These are phyloP conservation scores for Montipora cactus DNA, from an alignment of 64 coral and sea anemone species.

Conservation along the genomic window DNA sequence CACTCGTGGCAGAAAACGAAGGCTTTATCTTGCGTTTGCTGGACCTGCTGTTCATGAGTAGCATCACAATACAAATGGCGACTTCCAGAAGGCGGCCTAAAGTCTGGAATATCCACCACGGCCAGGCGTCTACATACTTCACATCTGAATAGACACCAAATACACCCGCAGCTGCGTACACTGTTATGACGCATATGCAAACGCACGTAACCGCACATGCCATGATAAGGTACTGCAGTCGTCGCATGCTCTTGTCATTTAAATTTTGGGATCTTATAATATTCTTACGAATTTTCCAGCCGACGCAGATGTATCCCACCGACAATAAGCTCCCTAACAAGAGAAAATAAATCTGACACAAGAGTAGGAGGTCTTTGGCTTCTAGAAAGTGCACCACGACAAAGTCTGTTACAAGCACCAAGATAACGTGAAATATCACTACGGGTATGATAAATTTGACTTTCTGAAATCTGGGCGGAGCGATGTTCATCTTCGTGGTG, in stretches of 20 bases:
- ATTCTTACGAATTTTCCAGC: constrained; percentile 77
- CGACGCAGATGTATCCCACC: constrained; percentile 74
- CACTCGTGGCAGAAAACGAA: constrained; percentile 6
- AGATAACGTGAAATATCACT: constrained; percentile 64
- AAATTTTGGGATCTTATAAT: constrained; percentile 37
- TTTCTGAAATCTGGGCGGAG: constrained; percentile 87
- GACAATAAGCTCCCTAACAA: constrained; percentile 61
- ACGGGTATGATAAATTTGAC: constrained; percentile 75
- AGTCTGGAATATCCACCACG: constrained; percentile 91
- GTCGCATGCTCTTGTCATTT: constrained; percentile 77
- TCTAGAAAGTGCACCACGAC: constrained; percentile 65
- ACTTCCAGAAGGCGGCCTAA: constrained; percentile 55
- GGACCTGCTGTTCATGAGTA: constrained; percentile 73
- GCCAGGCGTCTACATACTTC: constrained; percentile 68
- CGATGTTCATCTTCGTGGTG: constrained; percentile 95
- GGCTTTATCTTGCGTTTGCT: constrained; percentile 14
- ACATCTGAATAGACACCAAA: constrained; percentile 89
- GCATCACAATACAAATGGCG: constrained; percentile 62
- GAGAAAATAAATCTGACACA: constrained; percentile 81
- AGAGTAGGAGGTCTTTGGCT: constrained; percentile 75
- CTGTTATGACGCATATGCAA: background rate
- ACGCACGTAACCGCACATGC: constrained; percentile 52
- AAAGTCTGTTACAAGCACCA: constrained; percentile 78
- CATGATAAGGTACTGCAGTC: constrained; percentile 60
- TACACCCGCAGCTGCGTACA: constrained; percentile 85